phyloP scores from a whole-genome alignment of 1,140 invertebrate genomes.

The Lepidotrigona ventralis region DNA sequence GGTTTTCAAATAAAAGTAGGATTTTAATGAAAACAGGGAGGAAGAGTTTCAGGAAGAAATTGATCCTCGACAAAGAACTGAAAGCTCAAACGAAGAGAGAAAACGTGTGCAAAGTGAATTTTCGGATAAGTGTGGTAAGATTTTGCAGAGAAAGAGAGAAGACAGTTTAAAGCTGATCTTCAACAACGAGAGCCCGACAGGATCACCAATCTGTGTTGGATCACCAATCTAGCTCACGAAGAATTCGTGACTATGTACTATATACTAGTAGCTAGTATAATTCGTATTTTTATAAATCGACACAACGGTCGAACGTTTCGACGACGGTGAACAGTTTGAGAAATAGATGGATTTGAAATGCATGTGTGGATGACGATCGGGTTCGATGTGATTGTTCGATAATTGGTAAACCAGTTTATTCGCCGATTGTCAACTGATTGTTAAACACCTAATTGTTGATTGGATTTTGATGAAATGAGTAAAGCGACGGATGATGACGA shows the following conservation, averaged over 20 bases:
- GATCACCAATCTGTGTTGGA: no score
- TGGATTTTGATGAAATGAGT: slow-evolving; percentile 41
- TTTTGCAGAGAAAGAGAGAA: no score
- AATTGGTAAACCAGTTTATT: slow-evolving; percentile 17
- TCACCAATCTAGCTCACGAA: neutral
- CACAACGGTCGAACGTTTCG: slow-evolving; percentile 37
- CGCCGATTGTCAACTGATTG: neutral
- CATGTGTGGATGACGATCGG: slow-evolving; percentile 21
- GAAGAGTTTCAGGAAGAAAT: no score
- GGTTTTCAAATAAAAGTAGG: neutral
- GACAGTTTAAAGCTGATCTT: no score
- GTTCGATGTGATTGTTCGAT: neutral
- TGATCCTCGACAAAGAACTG: no score
- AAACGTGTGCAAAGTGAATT: no score
- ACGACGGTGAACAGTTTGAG: neutral
- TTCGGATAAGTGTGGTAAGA: no score
- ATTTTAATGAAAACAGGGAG: neutral
- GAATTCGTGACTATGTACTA: slow-evolving; percentile 4
- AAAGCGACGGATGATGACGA: slow-evolving; percentile 68
- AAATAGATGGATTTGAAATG: slow-evolving; percentile 45
- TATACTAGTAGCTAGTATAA: neutral
- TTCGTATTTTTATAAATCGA: slow-evolving; percentile 51
- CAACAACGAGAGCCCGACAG: no score
- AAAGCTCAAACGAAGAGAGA: no score
- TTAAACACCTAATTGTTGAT: slow-evolving; percentile 6